Evolutionary conservation across 2,888 invertebrate genomes (phyloP).

Genomic region (Erpobdella octoculata): DNA sequence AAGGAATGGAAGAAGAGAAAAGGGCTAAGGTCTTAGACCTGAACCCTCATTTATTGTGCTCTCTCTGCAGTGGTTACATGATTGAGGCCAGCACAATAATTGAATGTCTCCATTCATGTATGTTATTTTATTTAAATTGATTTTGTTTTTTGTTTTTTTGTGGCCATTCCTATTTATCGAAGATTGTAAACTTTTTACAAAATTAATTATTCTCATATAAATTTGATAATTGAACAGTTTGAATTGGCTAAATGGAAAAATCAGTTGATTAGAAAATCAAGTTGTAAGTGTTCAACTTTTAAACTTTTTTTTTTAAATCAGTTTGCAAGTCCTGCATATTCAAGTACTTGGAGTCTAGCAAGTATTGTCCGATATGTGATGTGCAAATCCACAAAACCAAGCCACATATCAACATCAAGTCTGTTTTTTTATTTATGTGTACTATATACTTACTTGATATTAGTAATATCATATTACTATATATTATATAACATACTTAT

Average conservation of each 20-base stretch:
- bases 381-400: conserved; percentile 34
- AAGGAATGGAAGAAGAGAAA: conserved; percentile 14
- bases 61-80: conserved; percentile 25
- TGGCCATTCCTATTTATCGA: neutral
- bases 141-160: neutral
- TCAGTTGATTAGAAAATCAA: no score
- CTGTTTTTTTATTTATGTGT: no score
- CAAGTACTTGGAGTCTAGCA: conserved; percentile 30
- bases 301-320: no score
- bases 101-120: conserved; percentile 26
- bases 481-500: neutral
- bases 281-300: no score
- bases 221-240: no score
- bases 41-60: conserved; percentile 22
- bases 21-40: neutral
- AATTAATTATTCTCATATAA: no score
- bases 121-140: no score
- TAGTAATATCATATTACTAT: no score
- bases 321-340: conserved; percentile 34
- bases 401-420: conserved; percentile 67
- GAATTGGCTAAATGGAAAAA: no score
- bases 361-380: conserved; percentile 34
- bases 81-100: conserved; percentile 23
- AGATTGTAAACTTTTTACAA: no score
- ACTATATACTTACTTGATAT: no score